Conservation (phyloP, 2,888 invertebrate species). For the Caradrina clavipalpis region DNA sequence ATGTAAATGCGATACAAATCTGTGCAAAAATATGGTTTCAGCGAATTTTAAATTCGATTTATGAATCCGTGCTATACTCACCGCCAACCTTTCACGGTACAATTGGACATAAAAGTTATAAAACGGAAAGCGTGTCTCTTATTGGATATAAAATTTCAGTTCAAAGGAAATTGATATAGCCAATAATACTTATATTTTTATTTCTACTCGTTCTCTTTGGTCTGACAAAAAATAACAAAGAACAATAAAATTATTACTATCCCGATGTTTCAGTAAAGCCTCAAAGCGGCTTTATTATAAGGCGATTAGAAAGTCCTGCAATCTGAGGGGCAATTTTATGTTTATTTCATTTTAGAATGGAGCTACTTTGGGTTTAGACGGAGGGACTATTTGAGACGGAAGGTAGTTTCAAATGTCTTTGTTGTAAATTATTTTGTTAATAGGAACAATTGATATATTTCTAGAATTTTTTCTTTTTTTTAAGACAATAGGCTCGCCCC, state of each 20-base stretch:
- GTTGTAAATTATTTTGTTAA: conserved; percentile 5
- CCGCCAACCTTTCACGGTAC: conserved; percentile 21
- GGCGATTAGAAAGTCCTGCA: conserved; percentile 55
- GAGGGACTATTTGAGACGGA: not conserved
- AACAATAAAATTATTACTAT: conserved; percentile 49
- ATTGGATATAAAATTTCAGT: conserved; percentile 54
- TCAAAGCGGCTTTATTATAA: conserved; percentile 54
- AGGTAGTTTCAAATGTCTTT: not conserved
- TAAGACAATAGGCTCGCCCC: too few species aligned
- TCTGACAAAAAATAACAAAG: conserved; percentile 36
- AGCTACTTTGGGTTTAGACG: conserved; percentile 8
- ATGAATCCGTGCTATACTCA: conserved; percentile 24
- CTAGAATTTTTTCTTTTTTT: too few species aligned
- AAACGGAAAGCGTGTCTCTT: conserved; percentile 47
- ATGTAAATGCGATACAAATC: conserved; percentile 31
- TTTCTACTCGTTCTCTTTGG: not conserved
- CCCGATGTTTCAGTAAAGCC: conserved; percentile 39
- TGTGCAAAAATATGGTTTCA: conserved; percentile 2
- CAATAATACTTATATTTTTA: conserved; percentile 34
- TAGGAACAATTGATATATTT: too few species aligned
- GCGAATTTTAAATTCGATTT: conserved; percentile 40
- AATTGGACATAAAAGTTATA: conserved; percentile 39
- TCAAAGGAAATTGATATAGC: conserved; percentile 48
- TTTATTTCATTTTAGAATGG: conserved; percentile 28
- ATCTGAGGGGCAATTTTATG: conserved; percentile 34